Base-by-base conservation (phyloP, 2,888 invertebrate species). In the Brachynemurus nebulosus region DNA sequence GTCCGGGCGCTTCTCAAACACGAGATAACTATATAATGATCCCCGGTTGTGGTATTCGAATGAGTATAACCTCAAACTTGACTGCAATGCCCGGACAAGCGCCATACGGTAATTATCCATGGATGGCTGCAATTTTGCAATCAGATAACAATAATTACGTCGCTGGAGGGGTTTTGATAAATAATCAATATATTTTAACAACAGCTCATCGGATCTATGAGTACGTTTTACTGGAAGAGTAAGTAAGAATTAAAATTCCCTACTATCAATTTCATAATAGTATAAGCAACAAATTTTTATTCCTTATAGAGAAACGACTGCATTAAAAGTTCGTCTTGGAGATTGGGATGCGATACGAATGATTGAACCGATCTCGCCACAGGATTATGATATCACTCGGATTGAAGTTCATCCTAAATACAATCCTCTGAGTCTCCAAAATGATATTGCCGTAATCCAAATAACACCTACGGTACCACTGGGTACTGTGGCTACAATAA, bases 401-500 rank as follows among this genome's bases (percentile, higher is more conserved):
- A 55, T 62, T 41, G 42, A 45, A 11, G 40, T 58, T 8, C 76
- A 80, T 54, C 71, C 84, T 0, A 69, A 72, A 14, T 92, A 76
- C 60, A 79, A 81, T 56, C 63, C 76, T 1, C 69, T 68, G 44
- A 86, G 83, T 50, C 68, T 91, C 36, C 77, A 79, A 51, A 86
- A 85, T 57, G 86, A 91, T 59, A 71, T 93, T 23, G 90, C 89
- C 1, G 69, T 93, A 1, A 60, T 93, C 19, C 71, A 77, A 47
- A 62, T 93, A n/a, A 65, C 72, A 51, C 56, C 68, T 0, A 56
- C 75, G 1, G 73, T 80, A 14, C 69, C 71, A 1, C 56, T 77
- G 6, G 70, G 73, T 0, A 27, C 19, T 16, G 61, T 71, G 6
- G 68, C 66, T 2, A 59, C 68, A 2, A 76, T 81, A n/a, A 74